A percentile compares a stretch with the other conserved stretches of the same genome.
phyloP scores from a whole-genome alignment of 2,113 vertebrate genomes.

The Nipponia nippon region DNA sequence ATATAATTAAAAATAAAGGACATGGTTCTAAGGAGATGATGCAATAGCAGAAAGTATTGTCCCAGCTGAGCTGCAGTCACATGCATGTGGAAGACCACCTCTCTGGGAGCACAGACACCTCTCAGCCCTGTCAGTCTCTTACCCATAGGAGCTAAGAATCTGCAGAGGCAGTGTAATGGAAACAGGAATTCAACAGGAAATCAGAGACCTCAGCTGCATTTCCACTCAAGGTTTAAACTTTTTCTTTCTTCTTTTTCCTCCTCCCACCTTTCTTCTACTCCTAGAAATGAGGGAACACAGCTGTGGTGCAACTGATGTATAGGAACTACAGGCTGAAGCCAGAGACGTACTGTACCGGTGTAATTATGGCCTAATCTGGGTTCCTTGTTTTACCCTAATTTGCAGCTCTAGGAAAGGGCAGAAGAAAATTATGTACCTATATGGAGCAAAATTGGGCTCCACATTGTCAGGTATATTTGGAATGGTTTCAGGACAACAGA shows the following conservation, averaged over 20 bases:
- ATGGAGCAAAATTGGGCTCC: background rate
- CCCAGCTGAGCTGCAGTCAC: background rate
- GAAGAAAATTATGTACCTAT: background rate
- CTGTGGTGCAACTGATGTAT: background rate
- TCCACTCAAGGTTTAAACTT: background rate
- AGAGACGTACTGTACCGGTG: background rate
- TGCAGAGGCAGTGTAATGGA: background rate
- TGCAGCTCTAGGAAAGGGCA: background rate
- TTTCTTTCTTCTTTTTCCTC: background rate
- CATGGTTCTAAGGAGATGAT: background rate
- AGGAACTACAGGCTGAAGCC: background rate
- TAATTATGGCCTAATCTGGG: background rate
- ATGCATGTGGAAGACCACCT: fast-evolving
- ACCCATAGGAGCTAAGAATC: background rate
- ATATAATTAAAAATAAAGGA: background rate
- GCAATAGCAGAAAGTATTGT: background rate
- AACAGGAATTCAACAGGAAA: background rate
- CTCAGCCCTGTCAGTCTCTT: background rate
- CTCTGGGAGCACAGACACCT: no score
- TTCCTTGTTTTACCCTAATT: background rate
- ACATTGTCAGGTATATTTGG: background rate
- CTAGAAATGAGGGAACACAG: background rate
- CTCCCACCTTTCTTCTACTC: background rate
- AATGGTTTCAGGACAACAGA: background rate
- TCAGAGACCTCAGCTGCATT: background rate